phyloP scores from a whole-genome alignment of 2,888 invertebrate species.

The Drosophila formosana region DNA sequence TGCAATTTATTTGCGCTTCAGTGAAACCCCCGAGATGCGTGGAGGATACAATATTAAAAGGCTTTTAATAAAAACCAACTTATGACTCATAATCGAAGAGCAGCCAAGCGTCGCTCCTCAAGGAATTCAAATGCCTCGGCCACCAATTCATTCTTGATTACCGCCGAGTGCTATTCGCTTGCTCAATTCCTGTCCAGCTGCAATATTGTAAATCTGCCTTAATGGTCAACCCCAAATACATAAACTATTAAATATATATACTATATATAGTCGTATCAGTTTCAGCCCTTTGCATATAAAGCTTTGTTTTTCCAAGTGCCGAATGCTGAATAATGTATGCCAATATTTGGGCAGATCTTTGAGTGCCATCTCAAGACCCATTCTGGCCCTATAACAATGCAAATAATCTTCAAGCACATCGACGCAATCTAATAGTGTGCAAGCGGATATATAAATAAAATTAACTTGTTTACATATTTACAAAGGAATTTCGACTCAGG shows the following conservation, averaged over 20 bases:
- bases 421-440: slow-evolving; percentile 51
- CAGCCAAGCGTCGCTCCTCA: slow-evolving; percentile 33
- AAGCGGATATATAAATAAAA: slow-evolving; percentile 51
- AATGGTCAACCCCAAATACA: slow-evolving; percentile 2
- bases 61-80: slow-evolving; percentile 68
- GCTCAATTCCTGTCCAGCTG: slow-evolving; percentile 17
- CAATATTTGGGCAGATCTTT: slow-evolving; percentile 8
- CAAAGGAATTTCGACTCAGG: slow-evolving; percentile 23
- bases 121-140: slow-evolving; percentile 34
- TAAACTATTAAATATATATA: not conserved
- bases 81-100: slow-evolving; percentile 59
- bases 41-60: slow-evolving; percentile 62
- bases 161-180: slow-evolving; percentile 30
- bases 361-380: slow-evolving; percentile 10
- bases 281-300: slow-evolving; percentile 6
- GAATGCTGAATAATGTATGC: slow-evolving; percentile 22
- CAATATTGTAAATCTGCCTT: slow-evolving; percentile 16
- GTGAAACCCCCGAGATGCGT: slow-evolving; percentile 60
- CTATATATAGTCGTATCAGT: slow-evolving; percentile 20
- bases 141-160: slow-evolving; percentile 43
- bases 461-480: slow-evolving; percentile 54
- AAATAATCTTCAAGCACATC: slow-evolving; percentile 34
- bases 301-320: slow-evolving; percentile 11
- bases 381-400: slow-evolving; percentile 9
- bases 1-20: slow-evolving; percentile 72